phyloP scores from a whole-genome alignment of 2,888 invertebrate species.

The Ferrisia virgata region DNA sequence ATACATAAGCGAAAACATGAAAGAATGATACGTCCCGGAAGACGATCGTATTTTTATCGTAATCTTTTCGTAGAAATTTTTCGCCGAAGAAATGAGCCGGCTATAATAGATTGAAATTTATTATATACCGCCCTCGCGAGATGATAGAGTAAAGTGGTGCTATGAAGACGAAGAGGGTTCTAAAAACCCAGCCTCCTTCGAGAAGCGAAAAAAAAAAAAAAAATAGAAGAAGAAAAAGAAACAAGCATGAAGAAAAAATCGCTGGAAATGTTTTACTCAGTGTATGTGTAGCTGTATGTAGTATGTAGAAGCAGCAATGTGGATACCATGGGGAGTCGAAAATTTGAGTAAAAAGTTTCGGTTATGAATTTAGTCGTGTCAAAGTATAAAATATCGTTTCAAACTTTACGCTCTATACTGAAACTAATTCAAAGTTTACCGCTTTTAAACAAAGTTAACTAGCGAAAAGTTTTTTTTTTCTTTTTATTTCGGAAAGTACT shows the following conservation, averaged over 20 bases:
- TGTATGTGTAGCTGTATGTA: conserved; percentile 14
- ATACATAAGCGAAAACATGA: neutral
- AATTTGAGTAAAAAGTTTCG: conserved; percentile 26
- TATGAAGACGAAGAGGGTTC: neutral
- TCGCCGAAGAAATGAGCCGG: neutral
- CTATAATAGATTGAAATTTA: conserved; percentile 20
- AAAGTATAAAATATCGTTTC: conserved; percentile 27
- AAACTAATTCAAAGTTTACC: conserved; percentile 39
- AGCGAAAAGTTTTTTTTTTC: conserved; percentile 23
- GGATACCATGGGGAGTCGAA: conserved; percentile 23
- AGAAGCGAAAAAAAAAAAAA: too few species aligned
- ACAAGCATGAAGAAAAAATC: neutral
- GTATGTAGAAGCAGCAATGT: too few species aligned
- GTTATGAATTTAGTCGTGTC: conserved; percentile 30
- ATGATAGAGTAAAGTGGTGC: neutral
- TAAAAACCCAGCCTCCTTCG: too few species aligned
- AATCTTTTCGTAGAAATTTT: neutral
- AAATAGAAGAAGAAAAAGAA: neutral
- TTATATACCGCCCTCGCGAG: neutral
- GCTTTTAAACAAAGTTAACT: conserved; percentile 36
- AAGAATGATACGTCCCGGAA: neutral
- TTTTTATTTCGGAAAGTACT: neutral
- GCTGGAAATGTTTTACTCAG: conserved; percentile 2
- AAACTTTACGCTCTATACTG: conserved; percentile 8
- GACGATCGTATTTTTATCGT: conserved; percentile 14